Conservation (phyloP, 2,797 vertebrate genomes). For the Etheostoma nigrum region DNA sequence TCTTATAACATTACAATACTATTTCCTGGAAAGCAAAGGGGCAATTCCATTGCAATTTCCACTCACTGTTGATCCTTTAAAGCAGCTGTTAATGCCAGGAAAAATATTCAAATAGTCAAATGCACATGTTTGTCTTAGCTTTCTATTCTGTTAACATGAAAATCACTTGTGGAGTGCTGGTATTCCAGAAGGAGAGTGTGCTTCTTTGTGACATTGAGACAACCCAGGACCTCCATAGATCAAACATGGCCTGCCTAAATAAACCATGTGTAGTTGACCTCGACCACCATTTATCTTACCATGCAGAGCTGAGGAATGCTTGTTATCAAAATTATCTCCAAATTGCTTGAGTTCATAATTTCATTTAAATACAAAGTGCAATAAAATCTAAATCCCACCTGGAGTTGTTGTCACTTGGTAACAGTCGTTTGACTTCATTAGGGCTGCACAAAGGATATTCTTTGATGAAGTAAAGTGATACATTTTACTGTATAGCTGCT, state of each 20-base stretch:
- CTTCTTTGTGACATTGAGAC: conserved; percentile 80
- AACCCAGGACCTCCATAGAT: conserved; percentile 82
- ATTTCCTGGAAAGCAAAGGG: conserved; percentile 6
- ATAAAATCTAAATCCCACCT: conserved; percentile 46
- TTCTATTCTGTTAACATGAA: conserved; percentile 48
- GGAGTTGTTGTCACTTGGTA: conserved; percentile 49
- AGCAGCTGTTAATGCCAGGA: conserved; percentile 16
- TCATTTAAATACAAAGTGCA: conserved; percentile 38
- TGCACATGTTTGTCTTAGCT: conserved; percentile 23
- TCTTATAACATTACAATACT: conserved; percentile 16
- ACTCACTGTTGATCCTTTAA: conserved; percentile 12
- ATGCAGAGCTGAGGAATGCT: conserved; percentile 39
- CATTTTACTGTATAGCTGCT: conserved; percentile 36
- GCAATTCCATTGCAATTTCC: conserved; percentile 15
- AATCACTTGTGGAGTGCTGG: conserved; percentile 57
- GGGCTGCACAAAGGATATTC: conserved; percentile 26
- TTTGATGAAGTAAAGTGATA: conserved; percentile 51
- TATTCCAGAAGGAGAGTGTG: conserved; percentile 70
- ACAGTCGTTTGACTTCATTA: conserved; percentile 50
- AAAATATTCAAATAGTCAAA: conserved; percentile 35
- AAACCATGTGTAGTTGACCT: conserved; percentile 74
- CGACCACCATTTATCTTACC: conserved; percentile 60
- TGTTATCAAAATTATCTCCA: conserved; percentile 63
- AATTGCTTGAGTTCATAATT: conserved; percentile 55
- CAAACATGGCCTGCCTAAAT: conserved; percentile 75